A percentile compares a stretch with the other conserved stretches of the same genome.
These are phyloP conservation scores for Crypturellus undulatus DNA, from an alignment of 2,113 vertebrate genomes.

Conservation along the genomic window DNA sequence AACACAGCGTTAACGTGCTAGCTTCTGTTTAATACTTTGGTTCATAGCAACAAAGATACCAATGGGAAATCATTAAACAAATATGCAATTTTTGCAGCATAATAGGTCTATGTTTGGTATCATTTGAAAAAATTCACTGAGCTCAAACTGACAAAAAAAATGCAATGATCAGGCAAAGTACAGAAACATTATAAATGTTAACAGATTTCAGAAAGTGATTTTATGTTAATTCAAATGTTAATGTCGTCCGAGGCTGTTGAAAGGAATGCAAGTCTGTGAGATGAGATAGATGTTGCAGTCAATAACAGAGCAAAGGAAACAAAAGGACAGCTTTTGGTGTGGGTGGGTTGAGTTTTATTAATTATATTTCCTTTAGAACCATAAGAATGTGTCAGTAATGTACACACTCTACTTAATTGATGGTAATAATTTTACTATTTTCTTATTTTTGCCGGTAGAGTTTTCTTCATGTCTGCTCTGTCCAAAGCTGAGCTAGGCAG, in stretches of 20 bases:
- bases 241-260: conserved; percentile 25
- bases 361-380: conserved; percentile 62
- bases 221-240: conserved; percentile 48
- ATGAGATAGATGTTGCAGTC: background rate
- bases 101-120: conserved; percentile 35
- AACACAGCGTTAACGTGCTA: conserved; percentile 46
- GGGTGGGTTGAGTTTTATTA: conserved; percentile 30
- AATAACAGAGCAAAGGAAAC: background rate
- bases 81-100: conserved; percentile 53
- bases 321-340: conserved; percentile 34
- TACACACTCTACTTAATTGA: conserved; percentile 35
- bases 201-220: conserved; percentile 51
- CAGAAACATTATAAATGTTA: conserved; percentile 26
- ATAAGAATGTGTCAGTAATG: conserved; percentile 49
- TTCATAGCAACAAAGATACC: conserved; percentile 71
- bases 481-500: background rate
- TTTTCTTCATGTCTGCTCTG: background rate
- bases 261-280: background rate
- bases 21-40: conserved; percentile 67
- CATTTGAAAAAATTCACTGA: background rate
- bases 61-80: conserved; percentile 74
- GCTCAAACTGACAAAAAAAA: conserved; percentile 11
- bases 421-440: conserved; percentile 50
- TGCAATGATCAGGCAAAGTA: background rate
- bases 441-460: background rate